These are phyloP conservation scores for Xyliphius kryptos DNA, from an alignment of 2,113 vertebrate species.

Conservation along the genomic window DNA sequence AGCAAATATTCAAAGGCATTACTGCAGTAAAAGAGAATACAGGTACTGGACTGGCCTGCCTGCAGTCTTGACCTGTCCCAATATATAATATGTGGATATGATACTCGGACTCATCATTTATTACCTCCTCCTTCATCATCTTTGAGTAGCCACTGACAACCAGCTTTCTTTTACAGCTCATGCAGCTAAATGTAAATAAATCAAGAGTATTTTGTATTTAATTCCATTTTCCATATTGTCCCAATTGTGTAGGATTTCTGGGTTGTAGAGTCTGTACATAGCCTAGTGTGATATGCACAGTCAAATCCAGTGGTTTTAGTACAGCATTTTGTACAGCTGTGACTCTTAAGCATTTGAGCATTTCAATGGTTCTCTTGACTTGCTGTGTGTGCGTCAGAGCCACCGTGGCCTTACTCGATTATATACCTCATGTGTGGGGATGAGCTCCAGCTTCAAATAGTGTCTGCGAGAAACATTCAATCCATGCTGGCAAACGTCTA, in stretches of 20 bases:
- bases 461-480: constrained; percentile 33
- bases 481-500: constrained; percentile 19
- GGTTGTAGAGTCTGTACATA: constrained; percentile 1
- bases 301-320: too few species aligned
- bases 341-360: constrained; percentile 12
- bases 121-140: too few species aligned
- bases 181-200: too few species aligned
- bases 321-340: neutral
- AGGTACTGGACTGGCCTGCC: too few species aligned
- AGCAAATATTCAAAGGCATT: too few species aligned
- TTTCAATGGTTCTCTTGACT: constrained; percentile 28
- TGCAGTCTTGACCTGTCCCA: too few species aligned
- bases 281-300: too few species aligned
- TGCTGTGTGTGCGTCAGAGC: constrained; percentile 23
- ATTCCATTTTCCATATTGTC: neutral
- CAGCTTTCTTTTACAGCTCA: too few species aligned
- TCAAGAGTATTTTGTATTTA: neutral
- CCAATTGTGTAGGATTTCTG: neutral
- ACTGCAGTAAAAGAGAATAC: too few species aligned
- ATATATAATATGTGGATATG: too few species aligned
- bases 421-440: constrained; percentile 8
- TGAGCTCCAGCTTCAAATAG: constrained; percentile 22
- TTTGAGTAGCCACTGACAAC: too few species aligned
- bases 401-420: neutral
- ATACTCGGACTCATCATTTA: too few species aligned